These are phyloP conservation scores for Pipistrellus pygmaeus DNA, from an alignment of 2,797 vertebrate species.

Conservation along the genomic window DNA sequence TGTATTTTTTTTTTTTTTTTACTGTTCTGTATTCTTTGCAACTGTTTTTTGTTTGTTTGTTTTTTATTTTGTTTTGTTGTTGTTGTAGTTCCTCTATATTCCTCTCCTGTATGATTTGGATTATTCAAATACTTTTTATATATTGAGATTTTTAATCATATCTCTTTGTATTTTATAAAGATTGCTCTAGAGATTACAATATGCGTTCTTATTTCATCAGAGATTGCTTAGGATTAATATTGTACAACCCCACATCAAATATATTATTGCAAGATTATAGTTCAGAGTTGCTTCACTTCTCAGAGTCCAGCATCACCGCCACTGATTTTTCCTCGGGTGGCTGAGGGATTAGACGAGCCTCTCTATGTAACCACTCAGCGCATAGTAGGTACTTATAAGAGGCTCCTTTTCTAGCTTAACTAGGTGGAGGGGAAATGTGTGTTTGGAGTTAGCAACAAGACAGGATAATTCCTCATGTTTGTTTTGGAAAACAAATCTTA, in stretches of 20 bases:
- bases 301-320: neutral
- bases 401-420: neutral
- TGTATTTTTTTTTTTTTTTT: neutral
- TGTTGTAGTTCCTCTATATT: neutral
- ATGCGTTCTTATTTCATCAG: neutral
- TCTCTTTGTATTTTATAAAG: conserved; percentile 17
- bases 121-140: neutral
- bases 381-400: neutral
- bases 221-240: neutral
- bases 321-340: neutral
- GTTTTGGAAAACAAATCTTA: conserved; percentile 72
- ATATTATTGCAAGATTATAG: neutral
- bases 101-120: neutral
- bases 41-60: neutral
- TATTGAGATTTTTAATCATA: neutral
- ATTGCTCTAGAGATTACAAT: neutral
- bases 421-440: neutral
- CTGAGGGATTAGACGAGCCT: neutral
- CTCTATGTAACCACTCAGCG: neutral
- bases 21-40: neutral
- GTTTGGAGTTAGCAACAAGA: conserved; percentile 32
- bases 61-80: conserved; percentile 39
- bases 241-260: neutral
- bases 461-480: conserved; percentile 43
- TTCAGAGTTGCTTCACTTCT: neutral